Percentiles rank a stretch among this genome's conserved stretches.
These are phyloP conservation scores for Nemapogon koenigi DNA, from an alignment of 2,888 invertebrate species.

Conservation along the genomic window DNA sequence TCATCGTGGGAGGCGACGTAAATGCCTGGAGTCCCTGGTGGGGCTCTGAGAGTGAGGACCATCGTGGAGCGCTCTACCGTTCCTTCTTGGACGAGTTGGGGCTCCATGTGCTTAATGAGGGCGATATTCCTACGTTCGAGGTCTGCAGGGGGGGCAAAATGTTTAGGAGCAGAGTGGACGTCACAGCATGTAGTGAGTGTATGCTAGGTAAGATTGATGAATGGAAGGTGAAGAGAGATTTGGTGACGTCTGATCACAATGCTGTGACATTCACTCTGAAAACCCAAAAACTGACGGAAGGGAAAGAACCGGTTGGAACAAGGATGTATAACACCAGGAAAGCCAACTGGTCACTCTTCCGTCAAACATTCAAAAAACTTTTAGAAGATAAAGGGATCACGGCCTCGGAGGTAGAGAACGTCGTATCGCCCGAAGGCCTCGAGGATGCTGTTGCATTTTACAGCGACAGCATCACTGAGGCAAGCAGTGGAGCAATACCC, in stretches of 20 bases:
- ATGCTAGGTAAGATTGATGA: not conserved
- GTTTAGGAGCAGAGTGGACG: constrained; percentile 12
- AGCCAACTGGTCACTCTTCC: not conserved
- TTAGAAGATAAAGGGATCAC: not conserved
- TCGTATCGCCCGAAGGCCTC: not conserved
- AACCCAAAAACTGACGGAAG: constrained; percentile 1
- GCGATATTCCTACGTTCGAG: constrained; percentile 13
- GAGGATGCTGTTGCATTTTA: not conserved
- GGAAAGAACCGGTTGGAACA: not conserved
- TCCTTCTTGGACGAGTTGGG: not conserved
- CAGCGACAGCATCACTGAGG: not conserved
- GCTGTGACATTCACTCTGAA: constrained; percentile 16
- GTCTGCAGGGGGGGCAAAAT: not conserved
- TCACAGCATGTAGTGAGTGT: constrained; percentile 11
- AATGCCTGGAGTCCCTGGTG: constrained; percentile 11
- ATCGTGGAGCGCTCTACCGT: constrained; percentile 11
- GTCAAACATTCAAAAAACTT: not conserved
- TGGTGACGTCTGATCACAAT: constrained; percentile 16
- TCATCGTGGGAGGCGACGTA: constrained; percentile 12
- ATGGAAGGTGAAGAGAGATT: not conserved
- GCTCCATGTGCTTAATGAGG: constrained; percentile 16
- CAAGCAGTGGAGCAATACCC: not conserved
- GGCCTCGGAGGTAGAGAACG: not conserved
- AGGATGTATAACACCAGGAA: not conserved
- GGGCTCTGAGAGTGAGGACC: constrained; percentile 8